Conservation (phyloP, 2,797 vertebrate species). For the Macropus fuliginosus region DNA sequence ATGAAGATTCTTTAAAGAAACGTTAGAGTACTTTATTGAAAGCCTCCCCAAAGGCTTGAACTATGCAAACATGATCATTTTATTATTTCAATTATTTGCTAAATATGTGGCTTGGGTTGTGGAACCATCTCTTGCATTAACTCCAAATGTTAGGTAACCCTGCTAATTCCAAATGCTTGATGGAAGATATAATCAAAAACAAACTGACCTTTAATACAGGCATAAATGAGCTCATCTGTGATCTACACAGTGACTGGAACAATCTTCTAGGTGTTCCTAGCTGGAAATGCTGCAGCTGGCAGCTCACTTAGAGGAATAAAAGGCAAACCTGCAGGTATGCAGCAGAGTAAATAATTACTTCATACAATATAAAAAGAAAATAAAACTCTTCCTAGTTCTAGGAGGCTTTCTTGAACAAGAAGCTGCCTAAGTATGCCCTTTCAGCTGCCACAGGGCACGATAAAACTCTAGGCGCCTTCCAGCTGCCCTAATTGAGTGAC, state of each 20-base stretch:
- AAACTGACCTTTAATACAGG: neutral
- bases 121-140: neutral
- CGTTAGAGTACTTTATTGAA: neutral
- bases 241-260: neutral
- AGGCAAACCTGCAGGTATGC: neutral
- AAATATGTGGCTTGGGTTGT: neutral
- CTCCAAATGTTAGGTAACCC: neutral
- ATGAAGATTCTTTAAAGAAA: neutral
- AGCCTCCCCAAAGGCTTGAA: neutral
- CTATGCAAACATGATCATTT: neutral
- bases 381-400: neutral
- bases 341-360: neutral
- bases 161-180: neutral
- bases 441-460: neutral
- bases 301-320: conserved; percentile 2
- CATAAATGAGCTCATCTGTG: conserved; percentile 2
- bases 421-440: neutral
- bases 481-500: neutral
- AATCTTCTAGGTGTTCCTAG: neutral
- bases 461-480: neutral
- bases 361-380: neutral
- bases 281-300: neutral
- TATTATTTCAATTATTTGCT: neutral
- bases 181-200: neutral
- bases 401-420: neutral